A percentile compares a stretch with the other conserved stretches of the same genome.
Evolutionary conservation across 2,888 invertebrate species (phyloP).

Genomic region (Pandemis heparana): DNA sequence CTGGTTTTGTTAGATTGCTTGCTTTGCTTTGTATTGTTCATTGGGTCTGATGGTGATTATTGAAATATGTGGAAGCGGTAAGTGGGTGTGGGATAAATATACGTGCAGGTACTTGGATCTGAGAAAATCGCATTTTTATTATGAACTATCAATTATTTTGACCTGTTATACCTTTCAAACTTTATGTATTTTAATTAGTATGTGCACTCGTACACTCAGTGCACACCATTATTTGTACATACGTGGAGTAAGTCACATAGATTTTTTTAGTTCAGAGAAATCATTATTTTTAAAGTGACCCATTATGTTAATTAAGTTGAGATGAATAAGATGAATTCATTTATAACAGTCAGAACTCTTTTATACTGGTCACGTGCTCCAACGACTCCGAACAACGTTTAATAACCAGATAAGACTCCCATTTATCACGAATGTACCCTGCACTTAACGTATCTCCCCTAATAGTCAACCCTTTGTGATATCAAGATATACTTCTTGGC

Average conservation of each 20-base stretch:
- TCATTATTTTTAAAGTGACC: not conserved
- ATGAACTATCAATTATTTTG: too few relatives aligned
- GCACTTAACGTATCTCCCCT: constrained; percentile 30
- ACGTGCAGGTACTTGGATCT: too few relatives aligned
- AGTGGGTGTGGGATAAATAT: too few relatives aligned
- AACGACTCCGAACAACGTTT: constrained; percentile 28
- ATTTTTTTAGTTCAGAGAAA: not conserved
- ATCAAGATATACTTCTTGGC: constrained; percentile 39
- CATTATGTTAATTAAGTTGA: constrained; percentile 10
- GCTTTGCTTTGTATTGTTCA: not conserved
- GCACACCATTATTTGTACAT: too few relatives aligned
- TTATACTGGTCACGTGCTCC: constrained; percentile 36
- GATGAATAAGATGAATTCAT: constrained; percentile 28
- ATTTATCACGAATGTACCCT: constrained; percentile 35
- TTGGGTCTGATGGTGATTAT: not conserved
- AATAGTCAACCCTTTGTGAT: constrained; percentile 32
- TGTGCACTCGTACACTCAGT: too few relatives aligned
- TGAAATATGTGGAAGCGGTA: too few relatives aligned
- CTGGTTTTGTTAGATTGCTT: not conserved
- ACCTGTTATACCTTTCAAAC: too few relatives aligned
- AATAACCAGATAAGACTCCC: constrained; percentile 41
- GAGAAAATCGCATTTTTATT: too few relatives aligned
- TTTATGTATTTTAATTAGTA: too few relatives aligned
- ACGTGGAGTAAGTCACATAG: too few relatives aligned
- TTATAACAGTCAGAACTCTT: constrained; percentile 32